Evolutionary conservation across 2,888 invertebrate genomes (phyloP).

Genomic region (Buathra laborator): DNA sequence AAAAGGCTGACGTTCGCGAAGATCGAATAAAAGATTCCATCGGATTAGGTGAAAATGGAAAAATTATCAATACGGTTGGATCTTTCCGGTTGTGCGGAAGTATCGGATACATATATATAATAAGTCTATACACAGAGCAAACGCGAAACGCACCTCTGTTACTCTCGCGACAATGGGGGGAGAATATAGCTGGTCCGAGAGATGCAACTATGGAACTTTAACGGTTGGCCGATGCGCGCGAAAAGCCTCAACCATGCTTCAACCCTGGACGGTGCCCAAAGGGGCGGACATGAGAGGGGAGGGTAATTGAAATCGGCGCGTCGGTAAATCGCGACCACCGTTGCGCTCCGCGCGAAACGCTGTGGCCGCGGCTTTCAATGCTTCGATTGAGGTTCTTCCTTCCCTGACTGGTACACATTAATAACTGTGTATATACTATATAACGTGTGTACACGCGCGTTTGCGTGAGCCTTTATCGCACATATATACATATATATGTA

Average conservation of each 20-base stretch:
- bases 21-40: conserved; percentile 71
- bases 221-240: conserved; percentile 61
- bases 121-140: neutral
- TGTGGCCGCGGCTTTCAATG: conserved; percentile 60
- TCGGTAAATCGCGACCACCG: conserved; percentile 69
- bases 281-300: conserved; percentile 18
- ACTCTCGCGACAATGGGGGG: conserved; percentile 16
- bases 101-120: neutral
- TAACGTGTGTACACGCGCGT: neutral
- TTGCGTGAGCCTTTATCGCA: neutral
- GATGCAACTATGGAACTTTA: conserved; percentile 67
- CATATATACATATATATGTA: neutral
- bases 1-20: conserved; percentile 59
- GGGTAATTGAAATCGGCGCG: conserved; percentile 69
- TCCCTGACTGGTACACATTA: conserved; percentile 53
- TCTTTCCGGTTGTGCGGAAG: conserved; percentile 58
- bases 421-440: conserved; percentile 39
- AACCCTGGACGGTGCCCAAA: conserved; percentile 21
- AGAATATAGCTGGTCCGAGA: conserved; percentile 46
- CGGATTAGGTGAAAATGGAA: conserved; percentile 73
- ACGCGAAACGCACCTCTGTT: conserved; percentile 20
- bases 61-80: conserved; percentile 72
- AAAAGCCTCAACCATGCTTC: conserved; percentile 51
- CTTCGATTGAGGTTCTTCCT: conserved; percentile 58
- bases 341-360: conserved; percentile 48